phyloP scores from a whole-genome alignment of 2,888 invertebrate genomes.

The Erebia palarica region DNA sequence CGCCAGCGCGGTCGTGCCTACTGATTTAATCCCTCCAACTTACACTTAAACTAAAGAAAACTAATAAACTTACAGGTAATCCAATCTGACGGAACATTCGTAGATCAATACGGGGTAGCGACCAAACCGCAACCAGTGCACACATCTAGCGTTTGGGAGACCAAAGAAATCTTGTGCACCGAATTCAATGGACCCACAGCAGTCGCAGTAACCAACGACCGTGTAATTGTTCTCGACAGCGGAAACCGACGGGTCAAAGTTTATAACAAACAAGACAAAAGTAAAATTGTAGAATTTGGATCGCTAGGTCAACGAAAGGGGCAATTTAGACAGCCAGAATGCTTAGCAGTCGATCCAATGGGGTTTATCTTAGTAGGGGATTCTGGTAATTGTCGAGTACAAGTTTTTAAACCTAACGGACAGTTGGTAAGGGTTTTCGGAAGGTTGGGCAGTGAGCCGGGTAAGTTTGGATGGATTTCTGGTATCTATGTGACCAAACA shows the following conservation, averaged over 20 bases:
- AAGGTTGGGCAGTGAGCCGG: slow-evolving; percentile 67
- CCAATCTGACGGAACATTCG: slow-evolving; percentile 82
- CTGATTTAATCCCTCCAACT: too few relatives aligned
- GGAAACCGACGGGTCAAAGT: slow-evolving; percentile 87
- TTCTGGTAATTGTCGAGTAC: slow-evolving; percentile 88
- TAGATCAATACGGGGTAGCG: slow-evolving; percentile 83
- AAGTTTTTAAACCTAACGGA: slow-evolving; percentile 88
- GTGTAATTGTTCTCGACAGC: slow-evolving; percentile 84
- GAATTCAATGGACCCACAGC: slow-evolving; percentile 88
- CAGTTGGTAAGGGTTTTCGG: slow-evolving; percentile 86
- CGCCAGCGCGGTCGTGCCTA: too few relatives aligned
- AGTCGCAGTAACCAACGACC: slow-evolving; percentile 83
- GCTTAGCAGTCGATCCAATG: slow-evolving; percentile 86
- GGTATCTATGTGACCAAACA: slow-evolving; percentile 84
- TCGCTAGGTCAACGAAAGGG: slow-evolving; percentile 85
- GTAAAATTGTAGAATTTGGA: slow-evolving; percentile 84
- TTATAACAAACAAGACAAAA: slow-evolving; percentile 78
- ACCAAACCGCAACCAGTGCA: slow-evolving; percentile 56
- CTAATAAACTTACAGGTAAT: slow-evolving; percentile 47
- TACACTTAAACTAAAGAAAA: too few relatives aligned
- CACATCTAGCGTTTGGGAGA: slow-evolving; percentile 63
- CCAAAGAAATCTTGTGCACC: slow-evolving; percentile 64
- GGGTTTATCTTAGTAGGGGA: slow-evolving; percentile 91
- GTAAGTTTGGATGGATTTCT: slow-evolving; percentile 87
- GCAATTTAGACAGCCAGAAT: slow-evolving; percentile 88